Evolutionary conservation across 2,113 vertebrate species (phyloP), one percentile per base, ranked within the genome.

Genomic region (Glaucidium brasilianum): DNA sequence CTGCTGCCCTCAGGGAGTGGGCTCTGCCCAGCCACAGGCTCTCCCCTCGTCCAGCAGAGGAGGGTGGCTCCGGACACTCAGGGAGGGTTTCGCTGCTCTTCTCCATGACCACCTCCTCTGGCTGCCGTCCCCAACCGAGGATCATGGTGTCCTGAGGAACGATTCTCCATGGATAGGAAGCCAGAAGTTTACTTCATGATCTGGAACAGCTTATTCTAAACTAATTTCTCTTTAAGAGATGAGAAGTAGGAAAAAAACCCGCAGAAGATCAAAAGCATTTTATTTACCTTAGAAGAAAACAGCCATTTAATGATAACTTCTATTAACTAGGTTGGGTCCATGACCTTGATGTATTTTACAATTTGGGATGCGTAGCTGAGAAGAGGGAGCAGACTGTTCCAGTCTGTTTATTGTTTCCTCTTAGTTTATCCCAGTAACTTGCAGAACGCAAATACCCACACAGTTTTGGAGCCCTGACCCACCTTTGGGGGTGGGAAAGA

Each of bases 171-270:
- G 73, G 92, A 39, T 93, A 47, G 47, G 25, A 97, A 97, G 97
- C 97, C 97, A 97, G 91, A 96, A 93, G 81, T 90, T 91, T 97
- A 76, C 88, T 97, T 97, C 62, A 53, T 97, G 88, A 93, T 94
- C 90, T 97, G 93, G 96, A 97, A 96, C 96, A 91, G 94, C 59
- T 96, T 97, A 90, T 94, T 97, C 39, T 91, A 66, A 94, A 85
- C 94, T 89, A 90, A 96, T 97, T 96, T 97, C 76, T 95, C 96
- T 97, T 94, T 93, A 89, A 93, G 89, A 94, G 81, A 55, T 29
- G 89, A 89, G 85, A 62, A 82, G 90, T 89, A 93, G 89, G 83
- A 58, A 87, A 68, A n/a, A 74, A 73, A 49, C 4, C 0, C 53
- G 47, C 63, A 73, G 69, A 85, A 89, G 73, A 94, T 82, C 45